Evolutionary conservation across 2,888 invertebrate species (phyloP).

Genomic region (Eumerus sabulonum): DNA sequence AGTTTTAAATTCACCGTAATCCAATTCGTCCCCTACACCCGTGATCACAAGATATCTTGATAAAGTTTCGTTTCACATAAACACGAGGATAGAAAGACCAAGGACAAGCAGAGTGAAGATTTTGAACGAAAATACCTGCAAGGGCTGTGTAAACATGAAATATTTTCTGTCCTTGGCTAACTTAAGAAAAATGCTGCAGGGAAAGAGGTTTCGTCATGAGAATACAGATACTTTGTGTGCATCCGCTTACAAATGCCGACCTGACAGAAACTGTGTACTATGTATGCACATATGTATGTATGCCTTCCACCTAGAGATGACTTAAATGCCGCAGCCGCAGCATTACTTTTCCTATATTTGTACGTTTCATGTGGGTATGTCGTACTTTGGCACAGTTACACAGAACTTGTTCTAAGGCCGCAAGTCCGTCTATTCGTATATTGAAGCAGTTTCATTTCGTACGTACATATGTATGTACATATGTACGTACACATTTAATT

Average conservation of each 20-base stretch:
- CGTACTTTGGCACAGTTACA: too few relatives aligned
- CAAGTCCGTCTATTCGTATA: background rate
- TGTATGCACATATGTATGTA: background rate
- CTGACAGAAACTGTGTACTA: background rate
- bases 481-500: slow-evolving; percentile 37
- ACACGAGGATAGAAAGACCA: background rate
- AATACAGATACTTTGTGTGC: slow-evolving; percentile 13
- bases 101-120: background rate
- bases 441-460: slow-evolving; percentile 2
- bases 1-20: background rate
- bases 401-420: too few relatives aligned
- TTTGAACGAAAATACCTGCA: slow-evolving; percentile 18
- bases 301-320: slow-evolving; percentile 2
- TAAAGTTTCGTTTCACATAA: background rate
- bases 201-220: slow-evolving; percentile 7
- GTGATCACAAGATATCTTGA: background rate
- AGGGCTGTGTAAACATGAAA: slow-evolving; percentile 28
- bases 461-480: background rate
- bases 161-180: slow-evolving; percentile 27
- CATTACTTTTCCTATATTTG: background rate
- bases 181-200: slow-evolving; percentile 17
- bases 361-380: background rate
- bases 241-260: background rate
- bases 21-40: background rate
- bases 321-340: background rate